Evolutionary conservation across 2,888 invertebrate genomes (phyloP).

Genomic region (Latheticus oryzae): DNA sequence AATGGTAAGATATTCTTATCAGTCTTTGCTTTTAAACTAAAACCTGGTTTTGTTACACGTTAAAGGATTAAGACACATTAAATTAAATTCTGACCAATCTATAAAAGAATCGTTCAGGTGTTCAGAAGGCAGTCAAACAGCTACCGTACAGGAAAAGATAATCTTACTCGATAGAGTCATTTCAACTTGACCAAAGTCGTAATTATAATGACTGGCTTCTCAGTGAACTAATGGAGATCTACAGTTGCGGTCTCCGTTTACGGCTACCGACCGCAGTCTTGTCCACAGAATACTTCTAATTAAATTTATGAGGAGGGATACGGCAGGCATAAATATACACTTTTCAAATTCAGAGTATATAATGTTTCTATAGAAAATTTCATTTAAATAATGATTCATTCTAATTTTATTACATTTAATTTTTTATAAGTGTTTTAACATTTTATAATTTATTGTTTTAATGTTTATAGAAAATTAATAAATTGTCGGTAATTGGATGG

Average conservation of each 20-base stretch:
- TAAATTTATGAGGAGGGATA: slow-evolving; percentile 27
- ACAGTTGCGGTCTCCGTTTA: slow-evolving; percentile 40
- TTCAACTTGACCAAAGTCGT: slow-evolving; percentile 51
- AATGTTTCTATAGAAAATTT: no score
- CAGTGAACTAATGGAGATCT: slow-evolving; percentile 53
- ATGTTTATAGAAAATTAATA: no score
- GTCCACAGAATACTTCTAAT: slow-evolving; percentile 14
- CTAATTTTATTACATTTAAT: no score
- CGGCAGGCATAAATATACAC: no score
- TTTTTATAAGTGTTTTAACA: no score
- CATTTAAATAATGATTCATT: no score
- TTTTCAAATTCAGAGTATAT: no score
- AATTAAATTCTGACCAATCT: slow-evolving; percentile 37
- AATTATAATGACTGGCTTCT: slow-evolving; percentile 56
- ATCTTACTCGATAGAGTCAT: slow-evolving; percentile 53
- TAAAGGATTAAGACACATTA: slow-evolving; percentile 38
- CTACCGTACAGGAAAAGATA: slow-evolving; percentile 43
- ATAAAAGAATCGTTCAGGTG: slow-evolving; percentile 38
- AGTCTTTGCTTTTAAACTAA: no score
- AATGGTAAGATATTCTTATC: no score
- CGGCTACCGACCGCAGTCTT: slow-evolving; percentile 21
- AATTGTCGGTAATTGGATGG: no score
- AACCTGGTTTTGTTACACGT: no score
- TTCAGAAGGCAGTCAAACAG: slow-evolving; percentile 40
- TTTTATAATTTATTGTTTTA: no score